Evolutionary conservation across 2,888 invertebrate species (phyloP).

Genomic region (Pristionchus maxplancki): DNA sequence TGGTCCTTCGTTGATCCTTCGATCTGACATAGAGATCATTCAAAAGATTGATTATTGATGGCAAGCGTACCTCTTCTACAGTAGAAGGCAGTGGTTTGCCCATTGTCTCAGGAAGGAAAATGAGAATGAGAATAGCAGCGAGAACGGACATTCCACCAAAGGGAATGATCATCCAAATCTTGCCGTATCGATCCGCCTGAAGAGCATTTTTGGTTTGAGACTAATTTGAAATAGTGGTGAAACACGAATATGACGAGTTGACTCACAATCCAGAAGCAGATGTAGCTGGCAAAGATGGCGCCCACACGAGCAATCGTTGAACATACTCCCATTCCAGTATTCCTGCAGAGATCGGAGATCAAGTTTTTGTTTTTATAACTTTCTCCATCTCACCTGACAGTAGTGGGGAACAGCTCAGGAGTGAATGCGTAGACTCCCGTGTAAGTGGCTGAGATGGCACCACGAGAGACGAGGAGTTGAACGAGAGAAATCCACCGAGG

Average conservation of each 20-base stretch:
- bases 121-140: conserved; percentile 68
- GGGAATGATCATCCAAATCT: conserved; percentile 74
- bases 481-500: conserved; percentile 62
- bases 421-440: conserved; percentile 90
- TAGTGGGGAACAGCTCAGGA: conserved; percentile 91
- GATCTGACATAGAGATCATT: neutral
- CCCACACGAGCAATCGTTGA: conserved; percentile 91
- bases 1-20: neutral
- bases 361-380: neutral
- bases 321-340: conserved; percentile 89
- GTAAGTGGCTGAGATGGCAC: conserved; percentile 89
- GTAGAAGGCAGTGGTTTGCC: conserved; percentile 73
- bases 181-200: conserved; percentile 71
- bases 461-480: conserved; percentile 86
- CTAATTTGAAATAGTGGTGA: neutral
- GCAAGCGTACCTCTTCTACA: conserved; percentile 67
- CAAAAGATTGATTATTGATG: neutral
- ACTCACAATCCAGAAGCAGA: conserved; percentile 81
- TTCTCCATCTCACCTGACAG: conserved; percentile 78
- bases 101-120: conserved; percentile 76
- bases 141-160: conserved; percentile 71
- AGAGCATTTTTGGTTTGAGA: neutral
- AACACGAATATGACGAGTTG: neutral
- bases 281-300: conserved; percentile 89
- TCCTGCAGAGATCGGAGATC: conserved; percentile 79